Evolutionary conservation across 2,113 vertebrate species (phyloP).

Genomic region (Leptobrachium leishanense): DNA sequence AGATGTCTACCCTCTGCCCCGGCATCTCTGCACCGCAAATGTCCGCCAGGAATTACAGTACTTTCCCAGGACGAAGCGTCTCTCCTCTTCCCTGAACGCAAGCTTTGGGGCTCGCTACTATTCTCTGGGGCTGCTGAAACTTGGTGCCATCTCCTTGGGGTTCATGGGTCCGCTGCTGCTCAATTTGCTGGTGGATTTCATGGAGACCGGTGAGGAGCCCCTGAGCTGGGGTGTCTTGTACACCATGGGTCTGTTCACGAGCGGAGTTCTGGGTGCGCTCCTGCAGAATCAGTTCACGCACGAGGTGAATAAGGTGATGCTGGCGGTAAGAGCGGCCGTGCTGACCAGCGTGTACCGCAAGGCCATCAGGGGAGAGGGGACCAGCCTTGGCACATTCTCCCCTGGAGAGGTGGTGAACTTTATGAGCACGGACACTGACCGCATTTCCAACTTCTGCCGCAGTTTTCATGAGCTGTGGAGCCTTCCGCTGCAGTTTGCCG

Average conservation of each 20-base stretch:
- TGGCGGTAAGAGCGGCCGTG: conserved; percentile 76
- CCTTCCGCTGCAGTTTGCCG: conserved; percentile 78
- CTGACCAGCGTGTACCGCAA: conserved; percentile 84
- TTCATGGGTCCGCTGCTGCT: conserved; percentile 88
- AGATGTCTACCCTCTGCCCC: conserved; percentile 79
- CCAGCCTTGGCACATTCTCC: conserved; percentile 67
- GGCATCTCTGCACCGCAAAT: conserved; percentile 67
- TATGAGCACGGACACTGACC: conserved; percentile 85
- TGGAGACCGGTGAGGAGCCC: conserved; percentile 80
- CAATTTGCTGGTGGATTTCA: conserved; percentile 81
- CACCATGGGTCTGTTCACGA: conserved; percentile 77
- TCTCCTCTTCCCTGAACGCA: conserved; percentile 75
- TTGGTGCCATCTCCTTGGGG: conserved; percentile 70
- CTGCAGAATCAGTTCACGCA: conserved; percentile 83
- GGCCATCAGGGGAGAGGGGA: conserved; percentile 72
- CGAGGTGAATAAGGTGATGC: conserved; percentile 74
- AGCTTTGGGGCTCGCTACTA: conserved; percentile 82
- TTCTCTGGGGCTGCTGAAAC: conserved; percentile 79
- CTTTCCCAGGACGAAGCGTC: conserved; percentile 41
- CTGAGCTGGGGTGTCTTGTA: conserved; percentile 78
- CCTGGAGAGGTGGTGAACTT: conserved; percentile 88
- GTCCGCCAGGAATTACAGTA: conserved; percentile 69
- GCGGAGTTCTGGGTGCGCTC: conserved; percentile 74
- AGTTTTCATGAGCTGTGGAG: conserved; percentile 95
- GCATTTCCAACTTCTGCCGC: conserved; percentile 84